Evolutionary conservation across 2,797 vertebrate genomes (phyloP).

Genomic region (Acestrorhynchus altus): DNA sequence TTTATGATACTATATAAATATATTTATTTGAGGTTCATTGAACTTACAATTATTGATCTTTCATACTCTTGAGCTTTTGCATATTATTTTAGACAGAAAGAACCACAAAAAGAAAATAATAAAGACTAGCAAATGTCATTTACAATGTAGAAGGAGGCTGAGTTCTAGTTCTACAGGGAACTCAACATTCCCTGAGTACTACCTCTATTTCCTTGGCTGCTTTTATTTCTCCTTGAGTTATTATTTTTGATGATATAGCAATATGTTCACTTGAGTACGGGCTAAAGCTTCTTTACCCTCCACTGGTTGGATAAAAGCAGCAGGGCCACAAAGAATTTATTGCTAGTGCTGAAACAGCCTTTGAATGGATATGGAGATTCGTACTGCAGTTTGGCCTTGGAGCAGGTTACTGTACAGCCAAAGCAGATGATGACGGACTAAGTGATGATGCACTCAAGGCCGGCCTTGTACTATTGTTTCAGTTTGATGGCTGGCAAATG

Average conservation of each 20-base stretch:
- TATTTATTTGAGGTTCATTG: too few species aligned
- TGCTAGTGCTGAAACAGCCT: background rate
- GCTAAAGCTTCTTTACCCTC: background rate
- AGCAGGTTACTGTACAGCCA: background rate
- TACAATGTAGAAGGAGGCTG: background rate
- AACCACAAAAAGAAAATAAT: background rate
- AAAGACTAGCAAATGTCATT: too few species aligned
- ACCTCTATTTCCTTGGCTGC: background rate
- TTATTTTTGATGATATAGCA: background rate
- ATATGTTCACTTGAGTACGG: background rate
- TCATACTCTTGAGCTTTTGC: background rate
- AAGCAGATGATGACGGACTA: slow-evolving; percentile 7
- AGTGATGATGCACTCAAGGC: background rate
- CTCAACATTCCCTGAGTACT: background rate
- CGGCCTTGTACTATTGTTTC: background rate
- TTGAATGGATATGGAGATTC: background rate
- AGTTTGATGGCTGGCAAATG: background rate
- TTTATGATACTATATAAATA: too few species aligned
- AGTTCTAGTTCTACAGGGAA: background rate
- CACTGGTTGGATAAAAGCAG: background rate
- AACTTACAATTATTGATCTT: background rate
- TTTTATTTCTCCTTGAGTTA: background rate
- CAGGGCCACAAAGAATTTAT: background rate
- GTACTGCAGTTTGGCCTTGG: background rate
- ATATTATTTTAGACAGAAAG: background rate